Evolutionary conservation across 2,888 invertebrate genomes (phyloP).

Genomic region (Zonitis immaculata): DNA sequence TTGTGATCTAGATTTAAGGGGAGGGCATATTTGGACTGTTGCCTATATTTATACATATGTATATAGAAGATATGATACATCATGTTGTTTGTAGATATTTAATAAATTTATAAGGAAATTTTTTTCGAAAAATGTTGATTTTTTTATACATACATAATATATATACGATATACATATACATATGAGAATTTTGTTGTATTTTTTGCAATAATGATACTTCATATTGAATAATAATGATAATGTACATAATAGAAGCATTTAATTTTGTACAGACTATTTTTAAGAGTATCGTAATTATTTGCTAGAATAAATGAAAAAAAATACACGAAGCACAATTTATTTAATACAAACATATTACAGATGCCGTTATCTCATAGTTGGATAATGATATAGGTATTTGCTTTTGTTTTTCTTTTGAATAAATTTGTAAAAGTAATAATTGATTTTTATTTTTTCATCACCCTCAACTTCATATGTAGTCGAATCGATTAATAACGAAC

Average conservation of each 20-base stretch:
- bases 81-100: conserved; percentile 11
- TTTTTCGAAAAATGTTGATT: conserved; percentile 5
- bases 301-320: background rate
- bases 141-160: no score
- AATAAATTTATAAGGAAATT: conserved; percentile 5
- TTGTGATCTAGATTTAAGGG: conserved; percentile 18
- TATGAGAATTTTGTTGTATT: background rate
- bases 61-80: background rate
- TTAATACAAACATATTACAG: no score
- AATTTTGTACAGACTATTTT: conserved; percentile 10
- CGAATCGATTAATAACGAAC: no score
- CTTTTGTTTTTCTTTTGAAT: no score
- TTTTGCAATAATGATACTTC: background rate
- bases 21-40: conserved; percentile 7
- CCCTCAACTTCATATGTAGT: no score
- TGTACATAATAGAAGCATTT: conserved; percentile 8
- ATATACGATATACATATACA: no score
- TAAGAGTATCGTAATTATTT: conserved; percentile 9
- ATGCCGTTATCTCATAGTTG: no score
- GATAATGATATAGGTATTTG: no score
- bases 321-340: no score
- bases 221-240: conserved; percentile 11
- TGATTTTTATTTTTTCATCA: no score
- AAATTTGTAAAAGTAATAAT: no score
- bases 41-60: conserved; percentile 9